phyloP scores from a whole-genome alignment of 1,140 invertebrate species.

The Babylonia areolata region DNA sequence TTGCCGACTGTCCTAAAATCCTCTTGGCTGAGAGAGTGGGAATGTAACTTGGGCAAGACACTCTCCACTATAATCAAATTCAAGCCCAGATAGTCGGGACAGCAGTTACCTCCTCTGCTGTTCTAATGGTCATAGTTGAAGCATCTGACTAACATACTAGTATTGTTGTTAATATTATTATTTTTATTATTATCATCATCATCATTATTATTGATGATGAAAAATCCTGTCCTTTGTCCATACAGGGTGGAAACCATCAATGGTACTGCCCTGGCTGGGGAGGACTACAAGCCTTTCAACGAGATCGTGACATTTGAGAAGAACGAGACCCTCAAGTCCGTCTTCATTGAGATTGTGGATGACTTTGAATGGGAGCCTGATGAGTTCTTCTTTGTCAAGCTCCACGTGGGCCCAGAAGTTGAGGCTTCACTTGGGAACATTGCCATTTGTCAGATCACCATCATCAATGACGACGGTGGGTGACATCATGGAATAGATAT shows the following conservation, averaged over 20 bases:
- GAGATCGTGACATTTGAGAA: slow-evolving; percentile 79
- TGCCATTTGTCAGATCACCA: slow-evolving; percentile 82
- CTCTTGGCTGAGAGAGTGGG: too few relatives aligned
- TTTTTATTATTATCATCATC: too few relatives aligned
- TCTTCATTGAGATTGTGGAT: slow-evolving; percentile 81
- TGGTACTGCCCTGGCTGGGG: slow-evolving; percentile 79
- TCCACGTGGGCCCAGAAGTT: slow-evolving; percentile 72
- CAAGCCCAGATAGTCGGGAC: too few relatives aligned
- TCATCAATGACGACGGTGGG: slow-evolving; percentile 83
- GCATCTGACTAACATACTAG: too few relatives aligned
- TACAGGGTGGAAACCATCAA: slow-evolving; percentile 82
- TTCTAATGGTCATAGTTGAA: too few relatives aligned
- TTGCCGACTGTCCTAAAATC: too few relatives aligned
- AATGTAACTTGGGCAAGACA: too few relatives aligned
- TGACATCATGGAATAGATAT: neutral
- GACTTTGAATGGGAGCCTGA: slow-evolving; percentile 84
- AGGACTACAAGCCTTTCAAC: slow-evolving; percentile 80
- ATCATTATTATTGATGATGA: too few relatives aligned
- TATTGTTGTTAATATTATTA: too few relatives aligned
- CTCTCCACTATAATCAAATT: too few relatives aligned
- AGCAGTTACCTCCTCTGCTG: too few relatives aligned
- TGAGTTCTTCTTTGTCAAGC: slow-evolving; percentile 82
- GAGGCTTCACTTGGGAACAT: slow-evolving; percentile 77
- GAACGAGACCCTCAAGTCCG: slow-evolving; percentile 79
- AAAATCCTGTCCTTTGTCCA: slow-evolving; percentile 37